A percentile compares a stretch with the other conserved stretches of the same genome.
Conservation (phyloP, 2,888 invertebrate species). For the Nemoura dubitans region DNA sequence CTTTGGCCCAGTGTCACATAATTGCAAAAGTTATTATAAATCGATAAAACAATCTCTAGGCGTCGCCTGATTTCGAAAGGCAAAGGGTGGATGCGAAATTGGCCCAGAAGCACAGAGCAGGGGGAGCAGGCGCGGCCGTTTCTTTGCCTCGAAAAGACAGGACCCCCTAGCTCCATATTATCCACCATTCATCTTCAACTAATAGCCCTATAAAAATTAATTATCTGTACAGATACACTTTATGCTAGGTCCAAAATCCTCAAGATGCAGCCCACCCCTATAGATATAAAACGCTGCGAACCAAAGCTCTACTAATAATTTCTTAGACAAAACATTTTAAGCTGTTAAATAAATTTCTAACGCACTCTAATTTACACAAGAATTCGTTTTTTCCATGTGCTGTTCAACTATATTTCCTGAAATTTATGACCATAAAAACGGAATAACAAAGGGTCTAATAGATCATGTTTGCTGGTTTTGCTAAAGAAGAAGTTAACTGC, state of each 20-base stretch:
- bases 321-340: constrained; percentile 38
- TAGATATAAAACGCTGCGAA: constrained; percentile 3
- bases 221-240: constrained; percentile 39
- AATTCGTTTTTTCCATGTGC: constrained; percentile 18
- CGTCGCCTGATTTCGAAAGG: neutral
- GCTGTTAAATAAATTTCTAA: constrained; percentile 37
- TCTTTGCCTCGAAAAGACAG: neutral
- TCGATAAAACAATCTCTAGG: constrained; percentile 19
- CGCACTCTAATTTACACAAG: constrained; percentile 33
- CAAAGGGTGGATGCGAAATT: neutral
- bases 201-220: constrained; percentile 42
- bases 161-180: constrained; percentile 18
- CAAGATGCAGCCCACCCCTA: constrained; percentile 22
- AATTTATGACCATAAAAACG: constrained; percentile 13
- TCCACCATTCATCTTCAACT: constrained; percentile 38
- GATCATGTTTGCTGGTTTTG: constrained; percentile 14
- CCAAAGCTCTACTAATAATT: constrained; percentile 32
- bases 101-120: neutral
- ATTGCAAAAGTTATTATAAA: neutral
- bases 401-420: constrained; percentile 21
- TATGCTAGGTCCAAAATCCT: constrained; percentile 34
- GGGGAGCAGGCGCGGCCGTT: neutral
- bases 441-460: neutral
- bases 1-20: constrained; percentile 22
- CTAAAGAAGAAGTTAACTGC: neutral